Conservation (phyloP, 1,140 invertebrate species). For the Drosophila miranda region DNA sequence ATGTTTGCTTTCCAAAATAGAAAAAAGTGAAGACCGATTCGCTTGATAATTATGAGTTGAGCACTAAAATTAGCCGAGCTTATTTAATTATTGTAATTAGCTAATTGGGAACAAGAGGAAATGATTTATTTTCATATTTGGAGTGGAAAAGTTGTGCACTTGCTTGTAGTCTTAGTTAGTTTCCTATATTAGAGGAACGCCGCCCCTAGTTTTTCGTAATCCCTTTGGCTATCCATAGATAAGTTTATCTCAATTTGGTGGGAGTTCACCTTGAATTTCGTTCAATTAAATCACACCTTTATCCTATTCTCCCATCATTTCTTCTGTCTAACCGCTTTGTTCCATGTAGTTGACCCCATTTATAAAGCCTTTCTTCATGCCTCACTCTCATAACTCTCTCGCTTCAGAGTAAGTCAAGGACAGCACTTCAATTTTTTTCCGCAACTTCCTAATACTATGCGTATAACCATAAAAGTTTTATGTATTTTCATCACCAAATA, state of each 20-base stretch:
- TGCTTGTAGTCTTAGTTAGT: not conserved
- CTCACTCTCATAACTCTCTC: constrained; percentile 31
- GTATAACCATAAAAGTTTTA: constrained; percentile 39
- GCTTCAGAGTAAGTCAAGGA: constrained; percentile 37
- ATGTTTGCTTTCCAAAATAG: constrained; percentile 58
- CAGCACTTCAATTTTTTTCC: constrained; percentile 21
- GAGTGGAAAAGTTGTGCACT: constrained; percentile 22
- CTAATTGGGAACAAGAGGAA: constrained; percentile 20
- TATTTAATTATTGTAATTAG: constrained; percentile 56
- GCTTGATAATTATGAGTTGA: constrained; percentile 37
- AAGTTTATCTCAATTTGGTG: too few species aligned
- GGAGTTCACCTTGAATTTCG: too few species aligned
- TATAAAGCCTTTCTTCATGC: constrained; percentile 28
- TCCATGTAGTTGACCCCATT: constrained; percentile 27
- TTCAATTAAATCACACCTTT: too few species aligned
- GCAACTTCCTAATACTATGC: constrained; percentile 14
- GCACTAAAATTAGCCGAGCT: constrained; percentile 44
- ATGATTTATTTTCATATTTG: constrained; percentile 22
- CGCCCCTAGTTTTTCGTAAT: not conserved
- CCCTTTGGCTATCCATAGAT: not conserved
- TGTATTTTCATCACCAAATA: constrained; percentile 28
- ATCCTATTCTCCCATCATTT: too few species aligned
- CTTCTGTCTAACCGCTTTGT: not conserved
- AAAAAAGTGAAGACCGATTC: constrained; percentile 26
- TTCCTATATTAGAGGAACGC: not conserved